phyloP scores from a whole-genome alignment of 2,888 invertebrate genomes.

The Dromius quadrimaculatus region DNA sequence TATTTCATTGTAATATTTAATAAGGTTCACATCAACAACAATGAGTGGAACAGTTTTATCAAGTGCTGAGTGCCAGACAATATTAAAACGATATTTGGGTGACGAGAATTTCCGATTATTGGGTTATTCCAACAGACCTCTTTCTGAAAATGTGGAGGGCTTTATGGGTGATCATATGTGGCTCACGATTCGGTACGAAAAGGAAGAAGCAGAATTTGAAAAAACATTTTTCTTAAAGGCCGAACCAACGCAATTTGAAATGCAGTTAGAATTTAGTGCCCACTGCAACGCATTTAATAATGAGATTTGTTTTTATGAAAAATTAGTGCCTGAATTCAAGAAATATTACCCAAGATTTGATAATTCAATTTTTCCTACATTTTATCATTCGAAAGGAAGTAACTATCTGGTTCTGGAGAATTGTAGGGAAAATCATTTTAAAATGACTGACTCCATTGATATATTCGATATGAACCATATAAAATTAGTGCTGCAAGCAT shows the following conservation, averaged over 20 bases:
- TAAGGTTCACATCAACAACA: no score
- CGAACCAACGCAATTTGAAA: slow-evolving; percentile 17
- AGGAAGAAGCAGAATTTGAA: slow-evolving; percentile 31
- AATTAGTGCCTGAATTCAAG: slow-evolving; percentile 23
- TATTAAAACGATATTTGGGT: slow-evolving; percentile 18
- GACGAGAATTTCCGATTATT: slow-evolving; percentile 21
- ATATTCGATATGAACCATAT: slow-evolving; percentile 53
- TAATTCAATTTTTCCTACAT: slow-evolving; percentile 59
- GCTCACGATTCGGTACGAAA: slow-evolving; percentile 54
- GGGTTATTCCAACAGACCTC: slow-evolving; percentile 49
- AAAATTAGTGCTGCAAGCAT: slow-evolving; percentile 52
- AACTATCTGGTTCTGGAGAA: slow-evolving; percentile 62
- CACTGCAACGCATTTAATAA: slow-evolving; percentile 52
- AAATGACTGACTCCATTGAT: slow-evolving; percentile 28
- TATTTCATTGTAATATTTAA: no score
- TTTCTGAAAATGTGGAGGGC: slow-evolving; percentile 54
- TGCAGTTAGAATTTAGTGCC: slow-evolving; percentile 43
- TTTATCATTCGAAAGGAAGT: slow-evolving; percentile 58
- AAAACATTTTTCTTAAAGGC: slow-evolving; percentile 52
- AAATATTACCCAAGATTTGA: slow-evolving; percentile 41
- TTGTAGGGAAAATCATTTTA: slow-evolving; percentile 57
- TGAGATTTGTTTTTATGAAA: slow-evolving; percentile 53
- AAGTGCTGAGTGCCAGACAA: slow-evolving; percentile 21
- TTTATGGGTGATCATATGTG: slow-evolving; percentile 58
- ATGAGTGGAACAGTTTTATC: no score